phyloP scores from a whole-genome alignment of 2,113 vertebrate genomes.

The Scomber scombrus region DNA sequence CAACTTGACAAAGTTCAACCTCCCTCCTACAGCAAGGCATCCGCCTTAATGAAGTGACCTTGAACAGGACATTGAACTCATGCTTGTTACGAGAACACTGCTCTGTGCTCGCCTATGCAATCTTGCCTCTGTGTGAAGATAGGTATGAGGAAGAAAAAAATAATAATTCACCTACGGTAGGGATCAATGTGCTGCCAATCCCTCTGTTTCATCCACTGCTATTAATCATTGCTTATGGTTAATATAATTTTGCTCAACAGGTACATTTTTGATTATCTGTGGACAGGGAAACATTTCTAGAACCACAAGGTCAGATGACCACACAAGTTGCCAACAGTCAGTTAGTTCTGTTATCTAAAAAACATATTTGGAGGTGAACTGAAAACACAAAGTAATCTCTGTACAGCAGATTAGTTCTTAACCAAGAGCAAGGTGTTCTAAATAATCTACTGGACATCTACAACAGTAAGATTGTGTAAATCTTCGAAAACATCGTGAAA shows the following conservation, averaged over 20 bases:
- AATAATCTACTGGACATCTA: no score
- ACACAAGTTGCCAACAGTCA: no score
- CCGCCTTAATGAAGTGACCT: conserved; percentile 28
- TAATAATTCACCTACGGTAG: not conserved
- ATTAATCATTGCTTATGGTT: not conserved
- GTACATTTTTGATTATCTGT: no score
- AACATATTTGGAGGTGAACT: no score
- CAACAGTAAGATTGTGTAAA: no score
- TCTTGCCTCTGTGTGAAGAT: not conserved
- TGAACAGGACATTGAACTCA: conserved; percentile 41
- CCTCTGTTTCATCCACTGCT: not conserved
- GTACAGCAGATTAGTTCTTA: no score
- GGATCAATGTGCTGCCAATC: not conserved
- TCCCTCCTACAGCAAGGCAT: conserved; percentile 16
- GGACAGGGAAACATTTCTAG: no score
- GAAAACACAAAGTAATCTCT: no score
- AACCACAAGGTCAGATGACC: no score
- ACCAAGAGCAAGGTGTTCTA: no score
- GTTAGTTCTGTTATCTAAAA: no score
- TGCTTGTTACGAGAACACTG: conserved; percentile 3
- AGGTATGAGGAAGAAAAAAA: not conserved
- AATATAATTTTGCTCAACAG: not conserved
- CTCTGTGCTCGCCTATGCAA: conserved; percentile 1
- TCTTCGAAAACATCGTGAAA: no score
- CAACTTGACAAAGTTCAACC: conserved; percentile 37